Evolutionary conservation across 1,140 invertebrate species (phyloP).

Genomic region (Pemphigus obesinymphae): DNA sequence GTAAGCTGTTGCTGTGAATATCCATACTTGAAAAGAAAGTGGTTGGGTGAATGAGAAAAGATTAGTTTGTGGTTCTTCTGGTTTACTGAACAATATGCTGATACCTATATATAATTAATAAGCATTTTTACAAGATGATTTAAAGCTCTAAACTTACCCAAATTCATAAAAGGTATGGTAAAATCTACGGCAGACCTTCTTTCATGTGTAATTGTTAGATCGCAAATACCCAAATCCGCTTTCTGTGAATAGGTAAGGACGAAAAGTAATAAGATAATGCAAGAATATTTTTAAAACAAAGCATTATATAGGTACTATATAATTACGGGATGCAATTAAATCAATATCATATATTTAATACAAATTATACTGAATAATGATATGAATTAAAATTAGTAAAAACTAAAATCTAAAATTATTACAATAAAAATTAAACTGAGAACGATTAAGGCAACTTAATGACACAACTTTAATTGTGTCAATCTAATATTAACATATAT

Average conservation of each 20-base stretch:
- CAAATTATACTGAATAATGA: too few relatives aligned
- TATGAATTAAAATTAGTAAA: too few relatives aligned
- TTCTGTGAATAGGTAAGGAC: constrained; percentile 62
- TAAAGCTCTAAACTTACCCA: constrained; percentile 56
- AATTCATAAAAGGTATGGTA: constrained; percentile 85
- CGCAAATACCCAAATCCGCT: constrained; percentile 86
- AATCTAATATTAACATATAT: too few relatives aligned
- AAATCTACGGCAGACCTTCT: constrained; percentile 81
- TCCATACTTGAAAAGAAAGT: constrained; percentile 85
- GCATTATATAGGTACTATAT: too few relatives aligned
- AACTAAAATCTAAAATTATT: too few relatives aligned
- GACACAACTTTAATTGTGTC: too few relatives aligned
- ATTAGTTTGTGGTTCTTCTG: constrained; percentile 64
- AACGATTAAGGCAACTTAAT: too few relatives aligned
- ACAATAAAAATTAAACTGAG: too few relatives aligned
- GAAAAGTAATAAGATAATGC: too few relatives aligned
- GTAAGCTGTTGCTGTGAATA: constrained; percentile 85
- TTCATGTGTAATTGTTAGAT: constrained; percentile 86
- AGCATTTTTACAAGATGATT: background rate
- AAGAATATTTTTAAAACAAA: too few relatives aligned
- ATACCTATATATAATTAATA: constrained; percentile 56
- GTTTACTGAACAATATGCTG: constrained; percentile 72
- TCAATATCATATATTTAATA: too few relatives aligned
- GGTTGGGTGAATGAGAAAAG: constrained; percentile 84
- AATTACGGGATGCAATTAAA: too few relatives aligned